Percentiles rank a stretch among this genome's conserved stretches.
Evolutionary conservation across 2,888 invertebrate species (phyloP).

Genomic region (Drosophila dives): DNA sequence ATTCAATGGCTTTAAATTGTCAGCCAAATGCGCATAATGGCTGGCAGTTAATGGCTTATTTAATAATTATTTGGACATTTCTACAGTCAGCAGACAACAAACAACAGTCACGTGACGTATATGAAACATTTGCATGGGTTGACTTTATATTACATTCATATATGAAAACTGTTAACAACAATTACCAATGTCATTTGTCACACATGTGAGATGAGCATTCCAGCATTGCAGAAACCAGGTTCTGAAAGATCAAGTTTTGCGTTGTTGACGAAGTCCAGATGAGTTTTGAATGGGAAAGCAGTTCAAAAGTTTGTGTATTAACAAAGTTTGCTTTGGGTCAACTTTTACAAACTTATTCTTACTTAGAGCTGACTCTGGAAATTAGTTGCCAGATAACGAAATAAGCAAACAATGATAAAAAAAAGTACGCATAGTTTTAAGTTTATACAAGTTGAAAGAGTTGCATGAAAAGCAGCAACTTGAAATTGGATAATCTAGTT

Average conservation of each 20-base stretch:
- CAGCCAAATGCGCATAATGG: slow-evolving; percentile 16
- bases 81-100: not conserved
- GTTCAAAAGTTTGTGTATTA: slow-evolving; percentile 28
- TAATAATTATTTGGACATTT: slow-evolving; percentile 20
- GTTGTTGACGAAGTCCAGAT: slow-evolving; percentile 36
- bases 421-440: slow-evolving; percentile 39
- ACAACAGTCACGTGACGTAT: slow-evolving; percentile 18
- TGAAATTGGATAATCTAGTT: not conserved
- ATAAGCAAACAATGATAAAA: slow-evolving; percentile 15
- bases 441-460: slow-evolving; percentile 3
- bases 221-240: not conserved
- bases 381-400: slow-evolving; percentile 46
- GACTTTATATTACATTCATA: slow-evolving; percentile 19
- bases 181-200: slow-evolving; percentile 65
- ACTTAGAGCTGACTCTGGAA: slow-evolving; percentile 43
- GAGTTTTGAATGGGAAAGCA: slow-evolving; percentile 32
- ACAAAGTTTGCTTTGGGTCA: slow-evolving; percentile 17
- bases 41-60: slow-evolving; percentile 31
- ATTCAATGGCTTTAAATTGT: slow-evolving; percentile 3
- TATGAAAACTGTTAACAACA: slow-evolving; percentile 56
- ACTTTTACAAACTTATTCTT: slow-evolving; percentile 42
- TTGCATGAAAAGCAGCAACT: not conserved
- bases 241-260: slow-evolving; percentile 8
- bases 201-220: slow-evolving; percentile 22
- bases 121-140: slow-evolving; percentile 19